Evolutionary conservation across 2,888 invertebrate species (phyloP).

Genomic region (Microplitis manilae): DNA sequence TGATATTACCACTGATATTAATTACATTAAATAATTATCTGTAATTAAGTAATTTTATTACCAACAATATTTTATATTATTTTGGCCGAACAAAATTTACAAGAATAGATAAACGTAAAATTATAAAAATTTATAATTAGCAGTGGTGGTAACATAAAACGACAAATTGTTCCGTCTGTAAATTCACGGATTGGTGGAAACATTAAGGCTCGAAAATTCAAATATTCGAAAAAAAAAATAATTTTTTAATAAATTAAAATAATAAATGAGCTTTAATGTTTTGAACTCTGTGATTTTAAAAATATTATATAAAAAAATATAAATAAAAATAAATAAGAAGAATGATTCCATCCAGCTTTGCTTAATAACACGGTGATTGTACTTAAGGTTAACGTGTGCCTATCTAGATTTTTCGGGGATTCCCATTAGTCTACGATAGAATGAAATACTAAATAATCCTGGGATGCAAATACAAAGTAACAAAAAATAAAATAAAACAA

Average conservation of each 20-base stretch:
- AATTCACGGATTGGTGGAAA: slow-evolving; percentile 3
- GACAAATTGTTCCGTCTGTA: slow-evolving; percentile 8
- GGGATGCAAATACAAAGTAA: slow-evolving; percentile 1
- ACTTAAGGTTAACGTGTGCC: slow-evolving; percentile 66
- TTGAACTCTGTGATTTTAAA: slow-evolving; percentile 34
- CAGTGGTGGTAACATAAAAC: slow-evolving; percentile 11
- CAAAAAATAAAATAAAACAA: background rate
- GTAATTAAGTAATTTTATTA: too few species aligned
- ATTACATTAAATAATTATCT: too few species aligned
- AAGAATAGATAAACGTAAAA: background rate
- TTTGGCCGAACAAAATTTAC: background rate
- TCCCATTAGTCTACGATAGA: slow-evolving; percentile 21
- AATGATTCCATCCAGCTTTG: slow-evolving; percentile 68
- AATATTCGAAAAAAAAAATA: slow-evolving; percentile 14
- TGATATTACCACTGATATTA: too few species aligned
- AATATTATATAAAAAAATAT: slow-evolving; percentile 31
- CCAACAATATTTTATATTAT: background rate
- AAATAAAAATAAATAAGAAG: slow-evolving; percentile 58
- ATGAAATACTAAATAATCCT: slow-evolving; percentile 7
- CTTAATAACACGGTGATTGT: slow-evolving; percentile 67
- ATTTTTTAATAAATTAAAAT: background rate
- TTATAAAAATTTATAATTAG: background rate
- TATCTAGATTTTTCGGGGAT: slow-evolving; percentile 56
- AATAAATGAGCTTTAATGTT: slow-evolving; percentile 24
- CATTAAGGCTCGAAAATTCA: slow-evolving; percentile 16